Evolutionary conservation across 1,140 invertebrate genomes (phyloP), one percentile per base, ranked within the genome.

Genomic region (Bombus picipes): DNA sequence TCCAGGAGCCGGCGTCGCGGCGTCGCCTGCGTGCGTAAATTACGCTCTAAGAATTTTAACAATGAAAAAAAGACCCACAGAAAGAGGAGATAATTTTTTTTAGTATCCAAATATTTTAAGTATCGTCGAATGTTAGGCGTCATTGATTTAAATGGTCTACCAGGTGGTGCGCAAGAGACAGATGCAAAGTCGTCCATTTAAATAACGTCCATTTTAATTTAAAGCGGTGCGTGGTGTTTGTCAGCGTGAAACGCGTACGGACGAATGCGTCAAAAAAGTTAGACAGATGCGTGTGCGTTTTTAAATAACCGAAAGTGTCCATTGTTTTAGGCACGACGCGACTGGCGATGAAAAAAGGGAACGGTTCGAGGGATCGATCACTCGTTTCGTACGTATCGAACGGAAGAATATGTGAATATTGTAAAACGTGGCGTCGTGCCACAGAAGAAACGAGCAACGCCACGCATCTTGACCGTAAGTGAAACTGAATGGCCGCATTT

Each of bases 401-500:
- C 59, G 59, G 12, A 28, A 28, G 28, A 62, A n/a, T 12, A 59
- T 28, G 57, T 8, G 47, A 53, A 22, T 53, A 53, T 59, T 4
- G 57, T 28, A 28, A 59, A 59, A 59, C 57, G 57, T n/a, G 12
- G n/a, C n/a, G 57, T 76, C 53, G 53, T 12, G 53, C 34, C 22
- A 34, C 43, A n/a, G 34, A 39, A 9, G 39, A 43, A 59, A 62
- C 53, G 22, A 34, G 70, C 76, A n/a, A 32, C 39, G 47, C 39
- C 34, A 32, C 66, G 83, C 53, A 25, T 62, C 62, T 80, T 47
- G 37, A 18, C 62, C 68, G 41, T 89, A 90, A 90, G 89, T 90
- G 89, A 89, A 39, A 82, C 73, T 90, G 89, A 90, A 90, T 90
- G 86, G 66, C 70, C 73, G 53, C 88, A 81, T 90, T 90, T 90